Evolutionary conservation across 2,797 vertebrate species (phyloP), one percentile per base, ranked within the genome.

Genomic region (Eulemur rubriventer): DNA sequence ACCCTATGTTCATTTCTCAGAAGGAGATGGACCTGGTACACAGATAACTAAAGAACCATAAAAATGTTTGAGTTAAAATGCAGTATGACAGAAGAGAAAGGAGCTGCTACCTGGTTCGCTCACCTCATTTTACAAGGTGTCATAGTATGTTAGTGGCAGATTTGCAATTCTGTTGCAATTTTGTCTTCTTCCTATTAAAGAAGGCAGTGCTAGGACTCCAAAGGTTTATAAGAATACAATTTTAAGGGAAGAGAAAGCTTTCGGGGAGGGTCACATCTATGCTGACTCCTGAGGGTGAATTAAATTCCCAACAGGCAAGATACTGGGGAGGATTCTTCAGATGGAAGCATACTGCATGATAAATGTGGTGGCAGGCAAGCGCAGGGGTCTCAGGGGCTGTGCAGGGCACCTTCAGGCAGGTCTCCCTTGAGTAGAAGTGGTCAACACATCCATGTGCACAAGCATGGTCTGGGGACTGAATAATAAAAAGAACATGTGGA

Each of bases 291-390:
- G 41, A 59, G 67, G 28, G 38, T 78, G 38, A 59, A 43, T 17
- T 48, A 30, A 38, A 55, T 61, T 81, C n/a, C 11, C 4, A 1
- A 28, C 1, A 38, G 10, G 5, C 26, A 65, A 59, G 28, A 16
- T 20, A 5, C 0, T 16, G 35, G 5, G 18, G 13, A 61, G 2
- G 35, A 33, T 26, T 48, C 46, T 38, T 43, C 6, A 38, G 28
- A 67, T 3, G 0, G 5, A 4, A n/a, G 6, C 33, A 43, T 1
- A 16, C 0, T 1, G 0, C 8, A 65, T 11, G 18, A 1, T 57
- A 78, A 33, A 11, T 65, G n/a, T 28, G 50, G 4, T 20, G 14
- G 2, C 13, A 92, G 22, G 20, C 41, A 38, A 57, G 18, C 6
- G 12, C 12, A 0, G 7, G 33, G 18, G 35, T 20, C 22, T 17